Evolutionary conservation across 2,113 vertebrate species (phyloP), one percentile per base, ranked within the genome.

Genomic region (Tachysurus vachellii): DNA sequence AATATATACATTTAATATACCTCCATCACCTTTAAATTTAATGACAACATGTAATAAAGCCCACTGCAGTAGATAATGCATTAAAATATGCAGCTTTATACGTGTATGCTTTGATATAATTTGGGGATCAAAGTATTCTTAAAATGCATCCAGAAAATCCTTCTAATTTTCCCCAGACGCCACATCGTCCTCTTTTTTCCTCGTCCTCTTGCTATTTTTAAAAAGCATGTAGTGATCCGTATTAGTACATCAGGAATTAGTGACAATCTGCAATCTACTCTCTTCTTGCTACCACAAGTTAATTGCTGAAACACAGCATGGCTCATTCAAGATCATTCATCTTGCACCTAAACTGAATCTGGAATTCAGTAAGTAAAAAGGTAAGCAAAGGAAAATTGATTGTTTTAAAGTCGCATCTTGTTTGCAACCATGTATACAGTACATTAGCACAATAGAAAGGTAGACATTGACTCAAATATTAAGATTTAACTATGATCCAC

Each of bases 181-280:
- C 17, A 28, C 36, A 16, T 56, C 16, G 16, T 59, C 28, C 77
- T 80, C 23, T n/a, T 56, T 80, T 31, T 31, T 19, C 17, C 2
- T 80, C 54, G 36, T 19, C 28, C 28, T 77, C 73, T 26, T 53
- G 47, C 73, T 77, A 77, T 77, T 77, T 77, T 77, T 57, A 31
- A 56, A 80, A 80, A 82, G 56, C 31, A 47, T 6, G 14, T 31
- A 57, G n/a, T 80, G 77, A 80, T 80, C 28, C 54, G 28, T 77
- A 80, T 59, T 36, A 42, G 79, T 64, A 19, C 61, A 66, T 82
- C 44, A 82, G 11, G 9, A 36, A 82, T 11, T 61, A 44, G 44
- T 44, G 7, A 44, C 57, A 26, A n/a, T 61, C 17, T 82, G 36
- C 36, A 62, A 17, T 80, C 76, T 62, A 44, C 57, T 82, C 31